These are phyloP conservation scores for Esox lucius DNA, from an alignment of 2,797 vertebrate species.

Conservation along the genomic window DNA sequence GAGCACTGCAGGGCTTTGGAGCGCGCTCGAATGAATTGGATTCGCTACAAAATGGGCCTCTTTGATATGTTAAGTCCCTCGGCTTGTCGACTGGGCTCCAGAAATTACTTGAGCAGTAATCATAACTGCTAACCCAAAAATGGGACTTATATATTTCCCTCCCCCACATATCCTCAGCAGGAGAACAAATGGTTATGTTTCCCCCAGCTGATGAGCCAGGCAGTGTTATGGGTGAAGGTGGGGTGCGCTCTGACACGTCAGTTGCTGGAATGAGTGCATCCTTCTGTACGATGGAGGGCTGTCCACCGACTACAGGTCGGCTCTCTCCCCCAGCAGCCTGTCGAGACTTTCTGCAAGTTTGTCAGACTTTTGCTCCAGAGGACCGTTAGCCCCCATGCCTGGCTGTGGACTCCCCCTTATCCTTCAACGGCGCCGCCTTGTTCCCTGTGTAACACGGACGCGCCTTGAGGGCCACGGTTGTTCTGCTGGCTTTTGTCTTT, in stretches of 20 bases:
- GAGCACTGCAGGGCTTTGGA: slow-evolving; percentile 34
- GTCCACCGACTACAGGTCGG: background rate
- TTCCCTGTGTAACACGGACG: background rate
- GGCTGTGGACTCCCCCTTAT: background rate
- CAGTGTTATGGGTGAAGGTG: background rate
- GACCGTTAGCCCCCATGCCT: background rate
- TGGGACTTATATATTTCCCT: background rate
- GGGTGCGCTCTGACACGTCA: background rate
- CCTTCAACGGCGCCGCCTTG: background rate
- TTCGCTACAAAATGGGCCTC: slow-evolving; percentile 40
- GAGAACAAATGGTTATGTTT: slow-evolving; percentile 26
- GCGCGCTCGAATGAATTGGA: slow-evolving; percentile 53
- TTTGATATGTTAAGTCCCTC: slow-evolving; percentile 37
- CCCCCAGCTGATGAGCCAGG: slow-evolving; percentile 20
- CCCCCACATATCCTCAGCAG: slow-evolving; percentile 5
- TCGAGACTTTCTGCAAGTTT: background rate
- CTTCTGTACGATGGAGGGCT: background rate
- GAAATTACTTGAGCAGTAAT: slow-evolving; percentile 27
- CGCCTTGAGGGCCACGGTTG: background rate
- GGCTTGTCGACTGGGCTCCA: slow-evolving; percentile 20
- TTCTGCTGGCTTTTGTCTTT: background rate
- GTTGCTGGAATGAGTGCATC: background rate
- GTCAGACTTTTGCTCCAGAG: background rate
- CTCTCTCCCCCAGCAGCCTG: background rate
- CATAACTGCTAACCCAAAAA: slow-evolving; percentile 13